Conservation (phyloP, 2,888 invertebrate species). For the Xestobium rufovillosum region DNA sequence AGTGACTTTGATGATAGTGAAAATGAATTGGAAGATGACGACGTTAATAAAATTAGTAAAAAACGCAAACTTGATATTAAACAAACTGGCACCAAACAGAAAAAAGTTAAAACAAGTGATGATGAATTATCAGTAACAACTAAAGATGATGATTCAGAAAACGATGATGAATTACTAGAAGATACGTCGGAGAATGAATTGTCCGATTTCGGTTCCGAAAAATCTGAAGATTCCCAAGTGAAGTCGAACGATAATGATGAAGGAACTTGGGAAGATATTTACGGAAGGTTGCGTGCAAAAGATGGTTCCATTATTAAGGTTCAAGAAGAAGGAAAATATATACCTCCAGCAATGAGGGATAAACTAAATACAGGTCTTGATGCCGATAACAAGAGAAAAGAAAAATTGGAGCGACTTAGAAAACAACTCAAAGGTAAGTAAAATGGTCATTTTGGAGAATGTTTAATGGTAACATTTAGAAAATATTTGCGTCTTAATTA, state of each 20-base stretch:
- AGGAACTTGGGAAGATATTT: conserved; percentile 80
- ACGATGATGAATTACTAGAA: conserved; percentile 11
- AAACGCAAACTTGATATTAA: conserved; percentile 17
- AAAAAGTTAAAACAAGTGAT: conserved; percentile 20
- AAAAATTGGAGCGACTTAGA: conserved; percentile 59
- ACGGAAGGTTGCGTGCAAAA: conserved; percentile 76
- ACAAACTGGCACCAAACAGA: conserved; percentile 15
- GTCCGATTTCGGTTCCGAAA: conserved; percentile 13
- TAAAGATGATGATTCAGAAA: conserved; percentile 19
- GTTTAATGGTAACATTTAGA: too few relatives aligned
- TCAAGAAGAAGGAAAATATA: conserved; percentile 52
- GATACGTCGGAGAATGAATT: conserved; percentile 1
- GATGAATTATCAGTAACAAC: conserved; percentile 18
- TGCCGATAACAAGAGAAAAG: conserved; percentile 41
- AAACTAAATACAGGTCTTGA: conserved; percentile 35
- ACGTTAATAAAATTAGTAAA: conserved; percentile 13
- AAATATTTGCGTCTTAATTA: conserved; percentile 4
- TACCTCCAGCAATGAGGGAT: conserved; percentile 75
- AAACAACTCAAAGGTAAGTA: conserved; percentile 72
- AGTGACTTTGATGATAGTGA: conserved; percentile 21
- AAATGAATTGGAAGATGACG: conserved; percentile 16
- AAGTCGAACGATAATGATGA: conserved; percentile 24
- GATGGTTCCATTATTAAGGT: conserved; percentile 70
- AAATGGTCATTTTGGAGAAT: background rate
- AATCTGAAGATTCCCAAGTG: conserved; percentile 6